A percentile compares a stretch with the other conserved stretches of the same genome.
phyloP scores from a whole-genome alignment of 2,113 vertebrate genomes.

The Chiloscyllium plagiosum region DNA sequence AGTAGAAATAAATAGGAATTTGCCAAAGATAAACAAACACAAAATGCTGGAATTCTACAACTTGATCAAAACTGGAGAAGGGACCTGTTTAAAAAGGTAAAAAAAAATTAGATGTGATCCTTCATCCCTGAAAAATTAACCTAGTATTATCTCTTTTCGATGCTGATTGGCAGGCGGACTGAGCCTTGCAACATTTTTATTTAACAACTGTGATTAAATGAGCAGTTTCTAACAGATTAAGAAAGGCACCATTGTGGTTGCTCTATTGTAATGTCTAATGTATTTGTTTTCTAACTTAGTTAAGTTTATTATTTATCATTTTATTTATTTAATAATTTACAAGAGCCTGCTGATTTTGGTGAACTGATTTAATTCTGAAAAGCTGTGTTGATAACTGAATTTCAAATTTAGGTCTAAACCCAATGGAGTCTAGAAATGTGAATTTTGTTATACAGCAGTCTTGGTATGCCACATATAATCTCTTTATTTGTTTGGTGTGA shows the following conservation, averaged over 20 bases:
- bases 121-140: background rate
- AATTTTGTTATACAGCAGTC: background rate
- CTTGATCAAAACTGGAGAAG: background rate
- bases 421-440: background rate
- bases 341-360: background rate
- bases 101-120: background rate
- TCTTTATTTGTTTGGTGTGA: background rate
- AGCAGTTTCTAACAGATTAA: background rate
- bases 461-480: background rate
- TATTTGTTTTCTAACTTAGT: background rate
- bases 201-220: conserved; percentile 2
- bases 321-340: background rate
- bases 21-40: background rate
- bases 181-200: background rate
- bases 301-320: background rate
- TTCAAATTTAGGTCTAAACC: background rate
- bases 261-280: background rate
- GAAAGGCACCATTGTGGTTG: background rate
- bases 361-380: background rate
- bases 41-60: conserved; percentile 4
- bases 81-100: background rate
- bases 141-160: background rate
- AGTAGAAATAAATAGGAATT: background rate
- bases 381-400: background rate
- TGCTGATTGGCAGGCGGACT: background rate